Percentiles rank a stretch among this genome's conserved stretches.
phyloP scores from a whole-genome alignment of 2,113 vertebrate genomes.

The Dolichotis patagonum region DNA sequence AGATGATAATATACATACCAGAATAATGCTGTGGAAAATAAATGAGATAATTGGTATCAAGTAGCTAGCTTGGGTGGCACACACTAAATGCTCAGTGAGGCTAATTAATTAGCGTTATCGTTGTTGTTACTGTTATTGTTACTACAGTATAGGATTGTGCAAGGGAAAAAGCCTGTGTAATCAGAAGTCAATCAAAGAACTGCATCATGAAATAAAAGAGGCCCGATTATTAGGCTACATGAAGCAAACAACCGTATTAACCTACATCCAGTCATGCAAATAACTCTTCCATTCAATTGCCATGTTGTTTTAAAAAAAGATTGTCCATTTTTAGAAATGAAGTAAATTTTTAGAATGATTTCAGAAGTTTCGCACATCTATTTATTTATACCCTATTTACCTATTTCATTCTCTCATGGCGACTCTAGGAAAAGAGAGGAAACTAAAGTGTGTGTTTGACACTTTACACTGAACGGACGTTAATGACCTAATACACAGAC shows the following conservation, averaged over 20 bases:
- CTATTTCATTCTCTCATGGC: neutral
- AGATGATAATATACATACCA: neutral
- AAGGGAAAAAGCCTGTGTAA: neutral
- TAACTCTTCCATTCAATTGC: neutral
- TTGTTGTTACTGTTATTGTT: neutral
- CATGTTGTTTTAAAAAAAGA: neutral
- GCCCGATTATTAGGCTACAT: too few relatives aligned
- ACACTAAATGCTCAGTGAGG: neutral
- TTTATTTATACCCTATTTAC: neutral
- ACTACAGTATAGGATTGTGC: neutral
- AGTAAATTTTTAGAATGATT: neutral
- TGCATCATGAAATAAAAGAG: neutral
- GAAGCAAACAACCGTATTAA: neutral
- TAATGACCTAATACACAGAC: neutral
- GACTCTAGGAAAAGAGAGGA: neutral
- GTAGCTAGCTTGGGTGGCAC: neutral
- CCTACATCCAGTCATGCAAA: accelerated
- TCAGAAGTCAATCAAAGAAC: neutral
- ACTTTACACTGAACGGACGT: neutral
- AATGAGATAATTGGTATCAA: neutral
- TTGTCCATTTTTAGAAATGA: neutral
- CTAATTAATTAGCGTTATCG: neutral
- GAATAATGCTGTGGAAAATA: neutral
- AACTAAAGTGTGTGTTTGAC: neutral
- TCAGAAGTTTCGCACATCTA: neutral